phyloP scores from a whole-genome alignment of 2,113 vertebrate genomes.

The Mustela nigripes region DNA sequence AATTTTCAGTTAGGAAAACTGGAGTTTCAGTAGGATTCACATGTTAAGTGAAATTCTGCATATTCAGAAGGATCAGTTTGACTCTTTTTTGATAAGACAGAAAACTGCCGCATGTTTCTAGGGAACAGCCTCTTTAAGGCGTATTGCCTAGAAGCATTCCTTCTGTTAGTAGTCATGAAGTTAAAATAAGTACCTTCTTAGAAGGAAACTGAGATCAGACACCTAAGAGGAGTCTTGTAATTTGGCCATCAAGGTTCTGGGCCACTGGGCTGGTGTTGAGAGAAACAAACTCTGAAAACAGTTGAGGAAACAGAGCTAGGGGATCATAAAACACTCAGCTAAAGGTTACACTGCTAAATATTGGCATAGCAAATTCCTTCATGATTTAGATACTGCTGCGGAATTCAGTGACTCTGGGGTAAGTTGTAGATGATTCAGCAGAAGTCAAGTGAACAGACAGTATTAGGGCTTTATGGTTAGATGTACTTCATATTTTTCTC shows the following conservation, averaged over 20 bases:
- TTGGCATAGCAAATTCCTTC: not conserved
- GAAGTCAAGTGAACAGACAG: not conserved
- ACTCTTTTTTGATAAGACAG: not conserved
- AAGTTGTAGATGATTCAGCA: not conserved
- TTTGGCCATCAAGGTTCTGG: not conserved
- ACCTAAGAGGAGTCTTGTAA: not conserved
- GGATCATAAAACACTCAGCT: not conserved
- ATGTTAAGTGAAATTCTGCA: not conserved
- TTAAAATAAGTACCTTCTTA: not conserved
- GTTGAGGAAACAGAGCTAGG: not conserved
- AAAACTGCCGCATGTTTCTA: not conserved
- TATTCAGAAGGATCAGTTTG: not conserved
- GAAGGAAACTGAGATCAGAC: not conserved
- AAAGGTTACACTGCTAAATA: not conserved
- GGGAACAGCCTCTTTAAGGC: not conserved
- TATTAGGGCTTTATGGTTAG: not conserved
- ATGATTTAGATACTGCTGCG: not conserved
- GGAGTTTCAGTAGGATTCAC: not conserved
- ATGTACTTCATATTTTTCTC: slow-evolving; percentile 37
- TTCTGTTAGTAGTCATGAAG: not conserved
- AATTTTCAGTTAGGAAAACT: not conserved
- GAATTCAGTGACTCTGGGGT: not conserved
- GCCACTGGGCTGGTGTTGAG: not conserved
- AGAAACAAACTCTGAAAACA: slow-evolving; percentile 3
- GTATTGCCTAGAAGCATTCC: not conserved